Evolutionary conservation across 2,113 vertebrate species (phyloP), one percentile per base, ranked within the genome.

Genomic region (Laticauda laticaudata): DNA sequence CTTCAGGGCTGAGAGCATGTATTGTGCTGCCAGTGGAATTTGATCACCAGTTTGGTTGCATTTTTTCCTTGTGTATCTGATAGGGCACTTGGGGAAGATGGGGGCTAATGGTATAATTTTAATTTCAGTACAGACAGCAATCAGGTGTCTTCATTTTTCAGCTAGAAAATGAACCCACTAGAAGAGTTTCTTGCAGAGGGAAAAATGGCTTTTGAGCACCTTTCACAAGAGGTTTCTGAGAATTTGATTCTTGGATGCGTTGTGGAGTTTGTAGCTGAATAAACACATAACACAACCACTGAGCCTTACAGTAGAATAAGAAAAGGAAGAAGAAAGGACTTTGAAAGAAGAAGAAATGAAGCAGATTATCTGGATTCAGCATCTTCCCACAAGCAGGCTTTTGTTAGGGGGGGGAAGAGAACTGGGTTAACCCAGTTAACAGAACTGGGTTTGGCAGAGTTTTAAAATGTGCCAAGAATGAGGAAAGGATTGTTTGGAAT

Each of bases 71-170:
- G 95, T 96, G 94, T 97, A 95, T 96, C 96, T 94, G 96, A 97
- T 97, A 96, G 54, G 93, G 95, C 91, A 91, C 45, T 95, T 96
- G 94, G 89, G 90, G 95, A 96, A 97, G 95, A 94, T 15, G 2
- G 90, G 90, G 94, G 94, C 96, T 97, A 97, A 97, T 93, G 29
- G 95, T 94, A 95, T 91, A 3, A 92, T 97, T 96, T 95, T 95
- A 94, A 97, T 91, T 91, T 89, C 93, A 95, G 88, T 92, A 91
- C 96, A 97, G 96, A 96, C 96, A 97, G 96, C 98, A 98, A 97
- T 97, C 96, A 97, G 95, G 96, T 97, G 96, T 96, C 97, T 96
- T 97, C 93, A 61, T 94, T 97, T 96, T 96, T 95, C 97, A 96
- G 96, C 24, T 97, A 96, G 95, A 96, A 97, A 97, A 97, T 97